Evolutionary conservation across 2,888 invertebrate species (phyloP), one percentile per base, ranked within the genome.

Genomic region (Drosophila stalkeri): DNA sequence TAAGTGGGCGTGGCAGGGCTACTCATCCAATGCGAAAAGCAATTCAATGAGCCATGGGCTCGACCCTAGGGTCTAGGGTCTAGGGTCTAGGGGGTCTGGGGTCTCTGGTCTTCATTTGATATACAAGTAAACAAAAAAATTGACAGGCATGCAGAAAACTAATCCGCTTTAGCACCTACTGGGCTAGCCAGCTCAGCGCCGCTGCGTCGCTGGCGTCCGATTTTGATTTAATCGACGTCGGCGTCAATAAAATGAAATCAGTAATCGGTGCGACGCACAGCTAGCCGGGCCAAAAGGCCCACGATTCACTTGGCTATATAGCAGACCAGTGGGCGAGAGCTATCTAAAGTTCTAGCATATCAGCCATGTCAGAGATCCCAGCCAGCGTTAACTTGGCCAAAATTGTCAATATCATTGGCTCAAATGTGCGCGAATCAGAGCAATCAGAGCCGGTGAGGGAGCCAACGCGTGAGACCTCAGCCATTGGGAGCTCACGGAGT

Each of bases 81-180:
- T 47, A 27, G 47, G n/a, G 9, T n/a, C 16, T 23, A 27, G 27
- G 27, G 27, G 27, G 27, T 27, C 27, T 27, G 5, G 0, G 27
- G 27, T 27, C 16, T 27, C 14, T 44, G 23, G 9, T 18, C 56
- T 59, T 31, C 8, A 39, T 44, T 41, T 23, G 51, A 35, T 57
- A 35, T 54, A 57, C 12, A 18, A 51, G 31, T 33, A 23, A 23
- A 52, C 20, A 57, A 37, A 37, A 37, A 83, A 86, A 76, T 81
- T 89, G 91, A 84, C 91, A 89, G 82, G 39, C 78, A 82, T 74
- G 90, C 90, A 90, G 70, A 74, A 80, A 81, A 82, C 71, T 90
- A 90, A 90, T 90, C 90, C 87, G 86, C 89, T 87, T 91, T 85
- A 74, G 70, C 70, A 75, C 72, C 77, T 82, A 56, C 74, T 82